Evolutionary conservation across 37 sponge, comb jelly and placozoan genomes (phyloP).

Genomic region (Petrosia ficiformis): DNA sequence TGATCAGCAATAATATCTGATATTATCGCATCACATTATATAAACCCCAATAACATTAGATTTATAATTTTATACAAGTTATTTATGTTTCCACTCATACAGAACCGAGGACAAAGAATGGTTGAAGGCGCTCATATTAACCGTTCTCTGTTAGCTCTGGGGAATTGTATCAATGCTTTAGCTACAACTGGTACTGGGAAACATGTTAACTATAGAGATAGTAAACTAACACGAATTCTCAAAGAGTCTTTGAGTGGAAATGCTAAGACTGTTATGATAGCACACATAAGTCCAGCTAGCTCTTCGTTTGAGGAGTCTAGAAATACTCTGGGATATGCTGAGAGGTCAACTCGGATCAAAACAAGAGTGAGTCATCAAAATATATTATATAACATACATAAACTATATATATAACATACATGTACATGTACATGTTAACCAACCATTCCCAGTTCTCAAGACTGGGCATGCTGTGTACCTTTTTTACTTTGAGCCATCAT

Average conservation of each 20-base stretch:
- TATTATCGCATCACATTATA: too few relatives aligned
- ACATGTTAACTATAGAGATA: conserved; percentile 84
- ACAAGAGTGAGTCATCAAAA: conserved; percentile 51
- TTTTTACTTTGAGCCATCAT: too few relatives aligned
- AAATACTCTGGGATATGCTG: conserved; percentile 83
- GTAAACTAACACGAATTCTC: conserved; percentile 83
- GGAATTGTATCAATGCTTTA: conserved; percentile 89
- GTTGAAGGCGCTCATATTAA: conserved; percentile 93
- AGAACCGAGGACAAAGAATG: conserved; percentile 83
- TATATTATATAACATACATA: background rate
- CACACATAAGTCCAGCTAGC: conserved; percentile 80
- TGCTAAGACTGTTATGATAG: conserved; percentile 84
- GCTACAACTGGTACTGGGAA: conserved; percentile 27
- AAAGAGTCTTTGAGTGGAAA: conserved; percentile 87
- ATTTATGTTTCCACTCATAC: background rate
- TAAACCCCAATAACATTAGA: too few relatives aligned
- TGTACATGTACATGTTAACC: conserved; percentile 6
- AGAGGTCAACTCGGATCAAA: conserved; percentile 79
- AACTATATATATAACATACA: too few relatives aligned
- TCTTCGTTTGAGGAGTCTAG: conserved; percentile 73
- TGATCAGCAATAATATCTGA: too few relatives aligned
- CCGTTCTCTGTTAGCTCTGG: conserved; percentile 85
- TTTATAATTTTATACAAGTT: background rate
- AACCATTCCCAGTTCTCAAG: too few relatives aligned
- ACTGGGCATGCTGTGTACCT: background rate